These are phyloP conservation scores for Sinelater perroti DNA, from an alignment of 2,888 invertebrate species.

Conservation along the genomic window DNA sequence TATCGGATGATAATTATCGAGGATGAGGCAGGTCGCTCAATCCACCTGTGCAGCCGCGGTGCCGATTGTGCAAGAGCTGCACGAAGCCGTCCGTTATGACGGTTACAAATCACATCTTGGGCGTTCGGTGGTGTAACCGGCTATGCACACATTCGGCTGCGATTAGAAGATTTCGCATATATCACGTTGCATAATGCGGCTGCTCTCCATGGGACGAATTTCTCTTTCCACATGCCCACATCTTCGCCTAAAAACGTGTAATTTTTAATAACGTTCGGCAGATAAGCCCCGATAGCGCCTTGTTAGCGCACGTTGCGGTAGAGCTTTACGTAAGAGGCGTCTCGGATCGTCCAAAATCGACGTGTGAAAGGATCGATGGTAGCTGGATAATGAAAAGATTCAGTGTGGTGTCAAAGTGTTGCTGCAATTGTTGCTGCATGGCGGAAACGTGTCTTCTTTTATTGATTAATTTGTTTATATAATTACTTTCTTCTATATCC, in stretches of 20 bases:
- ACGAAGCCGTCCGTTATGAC: slow-evolving; percentile 5
- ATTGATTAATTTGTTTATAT: too few relatives aligned
- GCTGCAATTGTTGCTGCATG: too few relatives aligned
- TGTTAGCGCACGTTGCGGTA: slow-evolving; percentile 1
- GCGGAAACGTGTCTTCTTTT: too few relatives aligned
- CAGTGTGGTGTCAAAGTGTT: too few relatives aligned
- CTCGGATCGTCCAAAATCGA: slow-evolving; percentile 1
- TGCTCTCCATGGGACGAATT: slow-evolving; percentile 3
- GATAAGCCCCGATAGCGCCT: slow-evolving; percentile 3
- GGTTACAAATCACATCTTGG: slow-evolving; percentile 21
- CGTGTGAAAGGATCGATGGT: not conserved
- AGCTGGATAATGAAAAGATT: too few relatives aligned
- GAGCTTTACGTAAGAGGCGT: not conserved
- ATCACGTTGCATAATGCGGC: slow-evolving; percentile 12
- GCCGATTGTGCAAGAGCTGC: slow-evolving; percentile 7
- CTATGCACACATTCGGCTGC: slow-evolving; percentile 17
- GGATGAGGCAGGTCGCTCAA: slow-evolving; percentile 16
- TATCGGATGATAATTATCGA: slow-evolving; percentile 11
- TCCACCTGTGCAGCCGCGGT: slow-evolving; percentile 8
- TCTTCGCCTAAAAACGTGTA: not conserved
- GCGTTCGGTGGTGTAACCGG: slow-evolving; percentile 12
- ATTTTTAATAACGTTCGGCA: slow-evolving; percentile 10
- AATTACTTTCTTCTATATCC: too few relatives aligned
- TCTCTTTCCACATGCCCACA: slow-evolving; percentile 9
- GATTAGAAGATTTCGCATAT: slow-evolving; percentile 16